Evolutionary conservation across 2,888 invertebrate species (phyloP).

Genomic region (Drosophila quasianomalipes): DNA sequence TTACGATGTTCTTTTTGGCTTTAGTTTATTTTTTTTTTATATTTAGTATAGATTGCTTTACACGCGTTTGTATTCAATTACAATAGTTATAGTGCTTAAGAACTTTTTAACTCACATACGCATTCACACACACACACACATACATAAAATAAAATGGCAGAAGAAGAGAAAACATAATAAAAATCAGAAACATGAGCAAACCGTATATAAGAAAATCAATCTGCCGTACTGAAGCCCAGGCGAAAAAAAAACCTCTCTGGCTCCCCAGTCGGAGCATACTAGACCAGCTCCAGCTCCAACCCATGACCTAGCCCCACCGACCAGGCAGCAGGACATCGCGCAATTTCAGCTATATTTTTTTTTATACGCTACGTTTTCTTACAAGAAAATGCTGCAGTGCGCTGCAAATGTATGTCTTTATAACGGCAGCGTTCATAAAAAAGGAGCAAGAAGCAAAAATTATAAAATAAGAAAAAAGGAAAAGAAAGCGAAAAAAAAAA

Average conservation of each 20-base stretch:
- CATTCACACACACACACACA: constrained; percentile 2
- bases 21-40: not conserved
- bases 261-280: constrained; percentile 10
- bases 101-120: constrained; percentile 26
- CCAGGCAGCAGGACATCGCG: constrained; percentile 63
- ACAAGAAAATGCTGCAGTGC: constrained; percentile 77
- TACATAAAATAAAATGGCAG: constrained; percentile 28
- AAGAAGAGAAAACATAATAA: constrained; percentile 58
- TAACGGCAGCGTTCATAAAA: constrained; percentile 76
- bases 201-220: constrained; percentile 84
- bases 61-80: constrained; percentile 26
- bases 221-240: constrained; percentile 53
- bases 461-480: constrained; percentile 68
- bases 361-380: constrained; percentile 66
- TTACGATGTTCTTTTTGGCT: not conserved
- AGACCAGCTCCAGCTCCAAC: constrained; percentile 3
- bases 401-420: constrained; percentile 78
- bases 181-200: constrained; percentile 68
- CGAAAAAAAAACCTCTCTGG: constrained; percentile 17
- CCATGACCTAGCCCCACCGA: not conserved
- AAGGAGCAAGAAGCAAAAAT: constrained; percentile 69
- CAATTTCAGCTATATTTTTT: constrained; percentile 76
- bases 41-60: constrained; percentile 7
- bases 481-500: constrained; percentile 27
- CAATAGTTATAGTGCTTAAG: constrained; percentile 35